Evolutionary conservation across 2,888 invertebrate genomes (phyloP).

Genomic region (Apamea monoglypha): DNA sequence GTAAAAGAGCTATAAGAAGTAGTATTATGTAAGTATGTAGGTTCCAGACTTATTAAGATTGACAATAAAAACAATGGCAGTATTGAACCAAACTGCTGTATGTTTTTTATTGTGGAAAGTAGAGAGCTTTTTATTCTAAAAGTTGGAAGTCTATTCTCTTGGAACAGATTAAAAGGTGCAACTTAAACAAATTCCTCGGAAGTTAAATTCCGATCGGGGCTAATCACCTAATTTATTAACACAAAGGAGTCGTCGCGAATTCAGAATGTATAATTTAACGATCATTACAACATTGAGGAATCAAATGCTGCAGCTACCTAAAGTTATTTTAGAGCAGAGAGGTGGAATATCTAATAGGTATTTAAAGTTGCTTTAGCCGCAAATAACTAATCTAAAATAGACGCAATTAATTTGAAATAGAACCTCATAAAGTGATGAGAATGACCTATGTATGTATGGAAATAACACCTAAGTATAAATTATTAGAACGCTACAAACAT

Average conservation of each 20-base stretch:
- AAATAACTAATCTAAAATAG: not conserved
- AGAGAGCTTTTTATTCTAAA: conserved; percentile 56
- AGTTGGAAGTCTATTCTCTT: conserved; percentile 62
- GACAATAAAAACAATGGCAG: too few species aligned
- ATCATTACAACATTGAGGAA: conserved; percentile 23
- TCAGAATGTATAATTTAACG: conserved; percentile 49
- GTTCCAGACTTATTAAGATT: not conserved
- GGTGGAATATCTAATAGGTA: not conserved
- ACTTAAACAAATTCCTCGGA: conserved; percentile 74
- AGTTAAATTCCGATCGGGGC: conserved; percentile 68
- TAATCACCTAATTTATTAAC: conserved; percentile 55
- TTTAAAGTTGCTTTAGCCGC: not conserved
- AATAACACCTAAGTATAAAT: conserved; percentile 21
- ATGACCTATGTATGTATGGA: not conserved
- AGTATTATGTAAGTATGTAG: not conserved
- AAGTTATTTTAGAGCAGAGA: not conserved
- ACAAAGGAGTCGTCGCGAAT: conserved; percentile 40
- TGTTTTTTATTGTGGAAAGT: not conserved
- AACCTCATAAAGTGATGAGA: too few species aligned
- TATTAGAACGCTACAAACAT: conserved; percentile 14
- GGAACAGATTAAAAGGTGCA: conserved; percentile 74
- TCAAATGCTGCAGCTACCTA: conserved; percentile 1
- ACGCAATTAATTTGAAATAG: not conserved
- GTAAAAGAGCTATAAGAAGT: conserved; percentile 19
- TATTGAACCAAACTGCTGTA: not conserved